Conservation (phyloP, 2,888 invertebrate genomes). For the Drosophila prostipennis region DNA sequence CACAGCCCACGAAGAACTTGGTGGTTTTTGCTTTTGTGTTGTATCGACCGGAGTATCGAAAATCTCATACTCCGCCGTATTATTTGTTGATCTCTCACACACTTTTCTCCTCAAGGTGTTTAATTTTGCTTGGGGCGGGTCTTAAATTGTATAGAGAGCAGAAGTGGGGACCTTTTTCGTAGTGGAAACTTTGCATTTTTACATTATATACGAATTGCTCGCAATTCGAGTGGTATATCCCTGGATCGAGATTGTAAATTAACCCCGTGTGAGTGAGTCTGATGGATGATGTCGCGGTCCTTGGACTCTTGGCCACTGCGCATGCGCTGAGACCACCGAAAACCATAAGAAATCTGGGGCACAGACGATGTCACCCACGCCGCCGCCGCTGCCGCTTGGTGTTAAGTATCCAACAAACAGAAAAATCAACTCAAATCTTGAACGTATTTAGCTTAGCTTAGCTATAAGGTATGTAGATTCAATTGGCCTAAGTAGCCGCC, state of each 20-base stretch:
- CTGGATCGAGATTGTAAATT: constrained; percentile 5
- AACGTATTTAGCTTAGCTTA: constrained; percentile 45
- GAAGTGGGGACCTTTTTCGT: not conserved
- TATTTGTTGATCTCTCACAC: constrained; percentile 38
- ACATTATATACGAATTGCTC: constrained; percentile 4
- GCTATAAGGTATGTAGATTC: constrained; percentile 74
- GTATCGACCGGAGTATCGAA: constrained; percentile 11
- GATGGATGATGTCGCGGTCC: not conserved
- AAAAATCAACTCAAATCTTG: constrained; percentile 14
- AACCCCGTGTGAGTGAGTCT: constrained; percentile 1
- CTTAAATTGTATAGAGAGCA: constrained; percentile 10
- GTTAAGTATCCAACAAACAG: constrained; percentile 29
- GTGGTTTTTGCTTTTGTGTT: constrained; percentile 41
- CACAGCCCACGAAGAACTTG: constrained; percentile 27
- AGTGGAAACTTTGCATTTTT: constrained; percentile 3
- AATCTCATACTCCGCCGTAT: constrained; percentile 29
- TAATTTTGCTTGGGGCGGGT: constrained; percentile 39
- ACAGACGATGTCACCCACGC: not conserved
- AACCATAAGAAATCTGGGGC: constrained; percentile 1
- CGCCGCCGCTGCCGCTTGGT: constrained; percentile 19
- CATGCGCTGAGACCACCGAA: constrained; percentile 26
- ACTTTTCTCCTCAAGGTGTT: constrained; percentile 27
- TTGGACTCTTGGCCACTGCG: constrained; percentile 13
- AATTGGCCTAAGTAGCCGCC: constrained; percentile 30
- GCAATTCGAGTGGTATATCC: not conserved